Base-by-base conservation (phyloP, 2,113 vertebrate species). In the Sturnus vulgaris region DNA sequence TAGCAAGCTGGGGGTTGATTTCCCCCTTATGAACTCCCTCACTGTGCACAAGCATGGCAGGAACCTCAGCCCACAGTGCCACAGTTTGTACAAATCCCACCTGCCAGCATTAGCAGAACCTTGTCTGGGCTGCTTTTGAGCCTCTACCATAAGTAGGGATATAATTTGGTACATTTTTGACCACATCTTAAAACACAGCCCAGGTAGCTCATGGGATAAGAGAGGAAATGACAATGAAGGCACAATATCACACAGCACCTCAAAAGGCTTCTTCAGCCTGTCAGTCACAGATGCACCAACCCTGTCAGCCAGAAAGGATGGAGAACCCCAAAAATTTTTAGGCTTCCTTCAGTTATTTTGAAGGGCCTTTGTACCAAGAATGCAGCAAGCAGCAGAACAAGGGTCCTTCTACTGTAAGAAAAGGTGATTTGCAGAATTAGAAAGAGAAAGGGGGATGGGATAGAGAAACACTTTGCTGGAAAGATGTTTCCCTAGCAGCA, bases 401-500 rank as follows among this genome's bases (percentile, higher is more conserved):
- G 60, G 11, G 12, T 70, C 28, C 39, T 91, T 37, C 55, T 56
- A 0, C 55, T 53, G 25, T 50, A 39, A 64, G 61, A 70, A 88
- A 85, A 82, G 46, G 53, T 59, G 8, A 77, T 86, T 88, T 81
- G 14, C 42, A 69, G 69, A 86, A 35, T 28, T 63, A 42, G 28
- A 63, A 91, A n/a, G 35, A 85, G 75, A 39, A 94, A 87, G 60
- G 42, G 23, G 27, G 30, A 47, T 83, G 80, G 31, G 40, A 33
- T 10, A 71, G 57, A 89, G 49, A 79, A 91, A 53, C 1, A 6
- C 42, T 66, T 71, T 90, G 78, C 75, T 90, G 68, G 68, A 86
- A 93, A 56, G 79, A 63, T 65, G 40, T 93, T 93, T 93, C 82
- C 64, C 79, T 71, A 90, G 87, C 71, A 93, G 86, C 79, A 78